Evolutionary conservation across 2,888 invertebrate genomes (phyloP).

Genomic region (Dendrolimus houi): DNA sequence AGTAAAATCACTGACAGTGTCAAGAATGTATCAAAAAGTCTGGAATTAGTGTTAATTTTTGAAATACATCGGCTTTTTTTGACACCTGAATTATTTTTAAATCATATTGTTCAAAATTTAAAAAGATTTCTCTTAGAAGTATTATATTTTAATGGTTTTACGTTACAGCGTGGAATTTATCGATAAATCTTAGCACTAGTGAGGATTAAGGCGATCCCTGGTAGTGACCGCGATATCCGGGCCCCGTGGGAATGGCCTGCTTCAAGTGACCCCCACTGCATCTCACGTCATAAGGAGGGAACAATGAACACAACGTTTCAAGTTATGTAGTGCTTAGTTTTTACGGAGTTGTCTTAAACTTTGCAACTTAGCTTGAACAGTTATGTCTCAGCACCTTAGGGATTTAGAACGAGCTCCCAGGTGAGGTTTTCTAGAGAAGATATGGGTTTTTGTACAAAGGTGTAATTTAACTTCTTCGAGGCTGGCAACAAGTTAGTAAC

Average conservation of each 20-base stretch:
- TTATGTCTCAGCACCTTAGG: background rate
- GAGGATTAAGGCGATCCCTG: conserved; percentile 19
- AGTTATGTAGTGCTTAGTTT: background rate
- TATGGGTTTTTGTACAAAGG: too few species aligned
- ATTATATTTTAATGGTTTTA: too few species aligned
- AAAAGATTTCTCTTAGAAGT: too few species aligned
- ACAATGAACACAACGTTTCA: background rate
- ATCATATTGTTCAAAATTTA: too few species aligned
- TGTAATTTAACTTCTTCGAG: too few species aligned
- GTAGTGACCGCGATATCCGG: conserved; percentile 59
- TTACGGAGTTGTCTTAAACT: background rate
- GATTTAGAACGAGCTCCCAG: too few species aligned
- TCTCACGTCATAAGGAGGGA: background rate
- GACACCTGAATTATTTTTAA: too few species aligned
- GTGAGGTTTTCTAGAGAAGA: background rate
- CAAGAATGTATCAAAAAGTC: too few species aligned
- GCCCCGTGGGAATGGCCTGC: conserved; percentile 48
- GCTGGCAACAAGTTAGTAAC: too few species aligned
- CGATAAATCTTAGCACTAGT: background rate
- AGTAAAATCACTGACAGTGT: too few species aligned
- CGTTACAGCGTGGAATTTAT: background rate
- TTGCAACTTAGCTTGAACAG: background rate
- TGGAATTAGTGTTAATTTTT: too few species aligned
- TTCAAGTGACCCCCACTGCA: background rate
- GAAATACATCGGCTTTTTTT: too few species aligned